Base-by-base conservation (phyloP, 2,888 invertebrate genomes). In the Norana najaformis region DNA sequence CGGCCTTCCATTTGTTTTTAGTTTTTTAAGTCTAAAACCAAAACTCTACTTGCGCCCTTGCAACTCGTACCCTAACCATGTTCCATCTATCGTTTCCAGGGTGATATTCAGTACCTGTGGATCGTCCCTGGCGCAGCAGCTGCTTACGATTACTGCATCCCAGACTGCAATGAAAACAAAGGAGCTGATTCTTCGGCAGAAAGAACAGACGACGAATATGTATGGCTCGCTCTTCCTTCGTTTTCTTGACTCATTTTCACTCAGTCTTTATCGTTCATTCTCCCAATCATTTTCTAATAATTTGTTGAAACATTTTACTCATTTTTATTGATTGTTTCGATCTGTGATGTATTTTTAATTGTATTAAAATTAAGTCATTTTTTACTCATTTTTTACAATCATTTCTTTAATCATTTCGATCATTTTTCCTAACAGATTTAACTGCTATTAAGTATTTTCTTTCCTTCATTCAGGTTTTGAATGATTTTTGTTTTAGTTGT, bases 61-160 rank as follows among this genome's bases (percentile, higher is more conserved):
- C 38, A 88, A 37, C 88, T 5, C 30, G 16, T 69, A 13, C 30
- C 69, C 2, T 69, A 69, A n/a, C 34, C 23, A 4, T 88, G n/a
- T 38, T 34, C 39, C 35, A 39, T 38, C 41, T 8, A 39, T 35
- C 34, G 13, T 89, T 69, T 69, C n/a, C 69, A 89, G 89, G 89
- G 89, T 37, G 89, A 89, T n/a, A 89, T 89, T 30, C 47, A 89
- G 53, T 47, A 41, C 34, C 89, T 89, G 53, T 41, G 89, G 37
- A 53, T 89, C 35, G 41, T 89, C 20, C 89, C 89, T 34, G 41
- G 37, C 8, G 89, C 89, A 23, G 53, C 69, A 37, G 89, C 89
- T 23, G 47, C 89, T n/a, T 41, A n/a, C 69, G 47, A 89, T 13
- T 89, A 53, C 69, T 89, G 89, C 69, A n/a, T 89, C 18, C 89